Percentiles rank a stretch among this genome's conserved stretches.
phyloP scores from a whole-genome alignment of 1,140 invertebrate species.

The Agraylea sexmaculata region DNA sequence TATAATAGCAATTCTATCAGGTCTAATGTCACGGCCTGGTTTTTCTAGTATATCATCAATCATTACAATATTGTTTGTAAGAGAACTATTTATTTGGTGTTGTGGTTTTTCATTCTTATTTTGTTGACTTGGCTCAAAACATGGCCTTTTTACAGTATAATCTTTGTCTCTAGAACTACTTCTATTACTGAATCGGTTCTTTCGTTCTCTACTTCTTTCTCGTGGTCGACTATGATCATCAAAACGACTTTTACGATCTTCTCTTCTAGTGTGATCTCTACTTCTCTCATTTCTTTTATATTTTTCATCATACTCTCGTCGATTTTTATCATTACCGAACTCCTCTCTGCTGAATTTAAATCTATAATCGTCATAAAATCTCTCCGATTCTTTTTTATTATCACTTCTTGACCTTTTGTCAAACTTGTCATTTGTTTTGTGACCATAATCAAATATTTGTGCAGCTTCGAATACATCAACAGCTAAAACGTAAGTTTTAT shows the following conservation, averaged over 20 bases:
- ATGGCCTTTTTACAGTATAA: too few species aligned
- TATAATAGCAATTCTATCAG: conserved; percentile 77
- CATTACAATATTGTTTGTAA: conserved; percentile 42
- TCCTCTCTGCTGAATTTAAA: too few species aligned
- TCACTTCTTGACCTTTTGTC: conserved; percentile 15
- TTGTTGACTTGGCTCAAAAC: too few species aligned
- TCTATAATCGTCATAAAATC: conserved; percentile 5
- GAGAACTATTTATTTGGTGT: too few species aligned
- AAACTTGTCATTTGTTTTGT: conserved; percentile 26
- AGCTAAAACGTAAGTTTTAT: conserved; percentile 30
- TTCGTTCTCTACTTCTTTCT: conserved; percentile 22
- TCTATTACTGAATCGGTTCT: conserved; percentile 19
- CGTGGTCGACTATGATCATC: conserved; percentile 22
- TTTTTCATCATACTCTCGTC: conserved; percentile 11
- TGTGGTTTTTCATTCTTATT: too few species aligned
- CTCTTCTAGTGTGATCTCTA: conserved; percentile 18
- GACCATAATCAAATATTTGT: conserved; percentile 48
- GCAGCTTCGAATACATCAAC: conserved; percentile 41
- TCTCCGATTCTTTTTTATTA: conserved; percentile 14
- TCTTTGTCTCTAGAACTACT: conserved; percentile 21
- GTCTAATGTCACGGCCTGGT: conserved; percentile 63
- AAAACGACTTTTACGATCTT: conserved; percentile 25
- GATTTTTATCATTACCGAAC: too few species aligned
- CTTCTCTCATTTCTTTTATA: conserved; percentile 20
- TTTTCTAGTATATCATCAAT: conserved; percentile 72